These are phyloP conservation scores for Drosophila hamatofila DNA, from an alignment of 2,888 invertebrate species.

Conservation along the genomic window DNA sequence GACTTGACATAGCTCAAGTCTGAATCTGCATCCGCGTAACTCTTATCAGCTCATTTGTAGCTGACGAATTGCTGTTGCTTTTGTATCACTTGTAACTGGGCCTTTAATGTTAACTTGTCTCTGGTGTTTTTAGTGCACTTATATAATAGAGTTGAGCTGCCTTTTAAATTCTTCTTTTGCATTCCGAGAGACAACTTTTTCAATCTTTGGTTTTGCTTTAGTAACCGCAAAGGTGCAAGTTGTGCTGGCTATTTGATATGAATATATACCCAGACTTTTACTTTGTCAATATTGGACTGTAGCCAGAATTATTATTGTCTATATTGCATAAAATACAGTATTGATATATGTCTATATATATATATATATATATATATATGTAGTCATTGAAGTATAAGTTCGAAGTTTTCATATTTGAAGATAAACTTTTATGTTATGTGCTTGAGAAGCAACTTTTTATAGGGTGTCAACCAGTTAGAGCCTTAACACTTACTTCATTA, in stretches of 20 bases:
- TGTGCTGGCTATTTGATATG: conserved; percentile 28
- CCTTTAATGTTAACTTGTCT: not conserved
- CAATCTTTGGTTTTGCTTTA: not conserved
- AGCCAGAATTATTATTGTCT: not conserved
- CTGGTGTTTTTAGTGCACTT: not conserved
- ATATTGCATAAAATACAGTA: not conserved
- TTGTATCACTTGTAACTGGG: not conserved
- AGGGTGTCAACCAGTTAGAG: not conserved
- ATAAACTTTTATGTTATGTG: not conserved
- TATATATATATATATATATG: not conserved
- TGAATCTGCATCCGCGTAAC: conserved; percentile 3
- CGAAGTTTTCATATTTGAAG: not conserved
- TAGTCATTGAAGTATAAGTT: not conserved
- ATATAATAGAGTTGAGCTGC: not conserved
- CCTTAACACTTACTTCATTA: not conserved
- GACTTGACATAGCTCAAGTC: conserved; percentile 4
- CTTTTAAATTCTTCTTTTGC: not conserved
- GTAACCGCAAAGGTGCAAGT: conserved; percentile 23
- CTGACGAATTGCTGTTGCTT: conserved; percentile 14
- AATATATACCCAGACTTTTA: not conserved
- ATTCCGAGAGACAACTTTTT: conserved; percentile 21
- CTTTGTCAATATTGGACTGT: not conserved
- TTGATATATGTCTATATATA: too few relatives aligned
- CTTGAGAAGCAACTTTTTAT: not conserved
- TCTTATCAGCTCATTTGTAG: conserved; percentile 44